A percentile compares a stretch with the other conserved stretches of the same genome.
These are phyloP conservation scores for Drosophila ustulata DNA, from an alignment of 2,888 invertebrate species.

Conservation along the genomic window DNA sequence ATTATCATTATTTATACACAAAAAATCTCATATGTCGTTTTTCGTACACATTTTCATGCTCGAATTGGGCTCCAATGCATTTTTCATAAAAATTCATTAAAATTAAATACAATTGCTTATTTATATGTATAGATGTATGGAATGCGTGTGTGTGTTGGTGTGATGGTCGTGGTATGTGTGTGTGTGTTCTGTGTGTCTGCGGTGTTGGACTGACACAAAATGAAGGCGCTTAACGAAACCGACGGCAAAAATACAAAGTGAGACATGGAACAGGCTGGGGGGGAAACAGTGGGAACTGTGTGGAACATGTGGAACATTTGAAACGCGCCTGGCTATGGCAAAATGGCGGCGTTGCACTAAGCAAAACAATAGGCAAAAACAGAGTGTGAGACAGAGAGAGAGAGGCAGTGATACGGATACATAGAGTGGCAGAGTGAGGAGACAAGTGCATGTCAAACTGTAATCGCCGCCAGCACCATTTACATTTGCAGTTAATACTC, in stretches of 20 bases:
- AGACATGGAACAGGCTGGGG: slow-evolving; percentile 38
- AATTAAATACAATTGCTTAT: slow-evolving; percentile 78
- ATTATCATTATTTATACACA: slow-evolving; percentile 78
- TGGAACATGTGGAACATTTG: slow-evolving; percentile 25
- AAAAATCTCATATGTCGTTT: slow-evolving; percentile 68
- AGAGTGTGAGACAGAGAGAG: not conserved
- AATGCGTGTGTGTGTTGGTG: slow-evolving; percentile 52
- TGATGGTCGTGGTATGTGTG: slow-evolving; percentile 49
- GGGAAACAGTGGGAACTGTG: not conserved
- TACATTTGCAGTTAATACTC: slow-evolving; percentile 64
- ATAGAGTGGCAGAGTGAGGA: slow-evolving; percentile 4
- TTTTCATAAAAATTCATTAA: slow-evolving; percentile 62
- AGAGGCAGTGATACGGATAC: not conserved
- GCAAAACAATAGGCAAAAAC: not conserved
- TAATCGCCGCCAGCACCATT: slow-evolving; percentile 26
- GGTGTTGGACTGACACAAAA: slow-evolving; percentile 81
- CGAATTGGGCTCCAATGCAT: slow-evolving; percentile 50
- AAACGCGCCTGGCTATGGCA: slow-evolving; percentile 77
- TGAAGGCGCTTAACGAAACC: slow-evolving; percentile 82
- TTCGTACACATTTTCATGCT: slow-evolving; percentile 44
- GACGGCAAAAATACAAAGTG: slow-evolving; percentile 58
- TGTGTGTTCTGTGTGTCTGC: slow-evolving; percentile 52
- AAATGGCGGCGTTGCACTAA: slow-evolving; percentile 62
- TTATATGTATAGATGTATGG: slow-evolving; percentile 59
- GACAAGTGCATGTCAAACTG: slow-evolving; percentile 51